Percentiles rank a stretch among this genome's conserved stretches.
These are phyloP conservation scores for Odontocolon sp. DNA, from an alignment of 2,888 invertebrate species.

Conservation along the genomic window DNA sequence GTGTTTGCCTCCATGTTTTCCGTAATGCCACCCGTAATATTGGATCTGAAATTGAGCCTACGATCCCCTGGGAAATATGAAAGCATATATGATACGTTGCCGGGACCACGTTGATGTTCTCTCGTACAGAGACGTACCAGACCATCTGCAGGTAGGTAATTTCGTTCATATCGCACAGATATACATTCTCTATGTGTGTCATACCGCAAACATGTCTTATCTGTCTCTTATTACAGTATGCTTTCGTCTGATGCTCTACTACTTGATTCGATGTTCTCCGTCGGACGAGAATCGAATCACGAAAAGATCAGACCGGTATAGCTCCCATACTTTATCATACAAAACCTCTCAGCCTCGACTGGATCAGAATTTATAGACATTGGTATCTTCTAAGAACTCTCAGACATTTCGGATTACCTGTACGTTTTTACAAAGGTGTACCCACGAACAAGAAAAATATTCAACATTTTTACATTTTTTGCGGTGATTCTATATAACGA, in stretches of 20 bases:
- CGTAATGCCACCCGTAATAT: slow-evolving; percentile 64
- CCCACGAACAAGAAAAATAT: background rate
- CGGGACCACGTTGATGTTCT: slow-evolving; percentile 17
- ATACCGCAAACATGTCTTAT: slow-evolving; percentile 7
- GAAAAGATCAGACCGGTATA: slow-evolving; percentile 17
- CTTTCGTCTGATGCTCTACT: slow-evolving; percentile 7
- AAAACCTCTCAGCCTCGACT: slow-evolving; percentile 28
- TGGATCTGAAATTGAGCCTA: slow-evolving; percentile 67
- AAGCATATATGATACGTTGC: slow-evolving; percentile 63
- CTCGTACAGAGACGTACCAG: slow-evolving; percentile 19
- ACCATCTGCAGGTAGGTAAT: slow-evolving; percentile 49
- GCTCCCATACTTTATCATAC: slow-evolving; percentile 8
- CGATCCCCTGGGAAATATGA: slow-evolving; percentile 70
- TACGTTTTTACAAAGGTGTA: background rate
- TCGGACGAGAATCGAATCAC: slow-evolving; percentile 53
- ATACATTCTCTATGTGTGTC: slow-evolving; percentile 26
- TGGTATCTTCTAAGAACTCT: background rate
- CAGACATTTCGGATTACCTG: slow-evolving; percentile 9
- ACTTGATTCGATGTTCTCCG: slow-evolving; percentile 46
- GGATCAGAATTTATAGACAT: slow-evolving; percentile 46
- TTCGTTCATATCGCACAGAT: slow-evolving; percentile 47
- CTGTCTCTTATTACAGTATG: slow-evolving; percentile 2
- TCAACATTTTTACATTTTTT: slow-evolving; percentile 1
- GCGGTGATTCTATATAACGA: too few relatives aligned
- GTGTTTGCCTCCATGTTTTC: slow-evolving; percentile 50